Base-by-base conservation (phyloP, 2,888 invertebrate species). In the Pollenia amentaria region DNA sequence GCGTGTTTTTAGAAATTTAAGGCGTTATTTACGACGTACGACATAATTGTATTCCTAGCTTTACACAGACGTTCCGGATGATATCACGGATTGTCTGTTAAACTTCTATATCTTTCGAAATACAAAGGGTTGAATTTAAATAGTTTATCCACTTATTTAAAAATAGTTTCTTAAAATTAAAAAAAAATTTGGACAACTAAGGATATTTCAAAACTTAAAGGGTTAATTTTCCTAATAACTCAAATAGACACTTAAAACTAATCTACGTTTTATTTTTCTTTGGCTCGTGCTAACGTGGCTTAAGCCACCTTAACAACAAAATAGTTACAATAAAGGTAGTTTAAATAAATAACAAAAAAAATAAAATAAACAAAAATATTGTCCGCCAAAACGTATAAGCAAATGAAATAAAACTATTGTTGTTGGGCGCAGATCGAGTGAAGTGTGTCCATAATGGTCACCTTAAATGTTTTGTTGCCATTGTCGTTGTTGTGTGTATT, bases 251-350 rank as follows among this genome's bases (percentile, higher is more conserved):
- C 21, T 53, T 53, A 16, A 51, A 65, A 38, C 11, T 70, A 70
- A 38, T 38, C 40, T 69, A n/a, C 8, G 78, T 70, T 16, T 73
- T 62, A 16, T 55, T 77, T 57, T 64, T 18, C 67, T 73, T 42
- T 73, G 77, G 87, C 87, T 87, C 84, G 87, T 87, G 87, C 87
- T 84, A 84, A 72, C 48, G 84, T 81, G 77, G 72, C 77, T 76
- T 67, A 55, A 65, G 21, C 53, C 18, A 79, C 73, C 64, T 75
- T 51, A 48, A 67, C 29, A 65, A 67, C 44, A 77, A 70, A 29
- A 69, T 69, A 29, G 67, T 44, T 53, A 16, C 6, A 18, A 48
- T 38, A 18, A 8, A 62, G 16, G 0, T 38, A 8, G 29, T 76
- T 42, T 70, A 44, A 65, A 64, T 42, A 62, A 76, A 72, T 53